Base-by-base conservation (phyloP, 2,888 invertebrate species). In the Scaptomyza flava region DNA sequence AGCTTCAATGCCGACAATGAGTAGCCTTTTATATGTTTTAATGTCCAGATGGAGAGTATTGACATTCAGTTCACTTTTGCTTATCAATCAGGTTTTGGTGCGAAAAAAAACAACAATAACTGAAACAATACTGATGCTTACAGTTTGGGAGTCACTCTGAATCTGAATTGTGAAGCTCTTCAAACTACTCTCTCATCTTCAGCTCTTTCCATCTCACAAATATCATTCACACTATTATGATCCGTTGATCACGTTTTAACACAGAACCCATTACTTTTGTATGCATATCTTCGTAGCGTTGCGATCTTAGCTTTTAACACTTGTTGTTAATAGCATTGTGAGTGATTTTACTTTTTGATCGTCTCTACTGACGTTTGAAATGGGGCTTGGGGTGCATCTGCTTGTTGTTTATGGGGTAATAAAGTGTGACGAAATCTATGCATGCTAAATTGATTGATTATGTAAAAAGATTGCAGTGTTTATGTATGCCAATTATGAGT, bases 61-160 rank as follows among this genome's bases (percentile, higher is more conserved):
- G 45, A 20, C 66, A 51, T 62, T 73, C 68, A 65, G 48, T 36
- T 62, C 73, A 41, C 9, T 17, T 41, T 47, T 45, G 59, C 58
- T 77, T 77, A 82, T 80, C 68, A 72, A 72, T 77, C 86, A 82
- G 80, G 83, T 85, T 81, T 79, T 79, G 50, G 34, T 48, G 43
- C 42, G 57, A 27, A 23, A 23, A 23, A 2, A 1, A 27, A 27
- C 27, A 27, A 36, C 73, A 61, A 27, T 34, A 53, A 31, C 43
- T 46, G 6, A 6, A 6, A 60, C 45, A 52, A 34, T 38, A 38
- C 41, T 41, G 41, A 17, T 34, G 47, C n/a, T 52, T 14, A 43
- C 57, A 56, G 20, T 51, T 46, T 52, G 42, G 47, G 52, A 42
- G 45, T 17, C 51, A 59, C 3, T 23, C 23, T 23, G 23, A 4